These are phyloP conservation scores for Romanomermis culicivorax DNA, from an alignment of 2,888 invertebrate species.

Conservation along the genomic window DNA sequence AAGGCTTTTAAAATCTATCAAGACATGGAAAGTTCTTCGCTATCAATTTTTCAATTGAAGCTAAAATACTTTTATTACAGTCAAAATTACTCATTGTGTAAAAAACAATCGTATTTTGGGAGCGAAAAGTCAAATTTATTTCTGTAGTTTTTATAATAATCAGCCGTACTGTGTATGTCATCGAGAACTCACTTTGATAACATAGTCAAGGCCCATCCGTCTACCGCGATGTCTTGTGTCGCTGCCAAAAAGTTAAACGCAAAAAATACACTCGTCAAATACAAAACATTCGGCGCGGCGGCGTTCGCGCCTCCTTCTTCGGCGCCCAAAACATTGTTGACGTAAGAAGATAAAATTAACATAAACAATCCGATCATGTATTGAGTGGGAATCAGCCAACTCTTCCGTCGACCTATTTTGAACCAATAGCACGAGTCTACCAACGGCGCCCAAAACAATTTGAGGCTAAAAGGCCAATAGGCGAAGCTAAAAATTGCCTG, in stretches of 20 bases:
- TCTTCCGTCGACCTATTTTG: conserved; percentile 58
- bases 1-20: no score
- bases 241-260: conserved; percentile 82
- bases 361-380: conserved; percentile 57
- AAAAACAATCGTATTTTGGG: no score
- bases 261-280: conserved; percentile 67
- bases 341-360: conserved; percentile 51
- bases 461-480: conserved; percentile 47
- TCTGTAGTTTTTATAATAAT: no score
- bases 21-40: no score
- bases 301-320: conserved; percentile 7
- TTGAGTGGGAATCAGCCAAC: conserved; percentile 66
- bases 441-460: conserved; percentile 91
- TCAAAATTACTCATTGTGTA: no score
- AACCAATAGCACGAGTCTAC: conserved; percentile 65
- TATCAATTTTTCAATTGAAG: no score
- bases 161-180: no score
- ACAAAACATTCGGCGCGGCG: conserved; percentile 42
- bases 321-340: conserved; percentile 24
- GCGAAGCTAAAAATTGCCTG: conserved; percentile 43
- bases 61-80: no score
- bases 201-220: conserved; percentile 99
- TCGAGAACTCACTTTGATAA: conserved; percentile 56
- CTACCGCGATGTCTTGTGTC: conserved; percentile 96
- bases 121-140: no score